Evolutionary conservation across 2,888 invertebrate genomes (phyloP), one percentile per base, ranked within the genome.

Genomic region (Polyommatus iphigenia): DNA sequence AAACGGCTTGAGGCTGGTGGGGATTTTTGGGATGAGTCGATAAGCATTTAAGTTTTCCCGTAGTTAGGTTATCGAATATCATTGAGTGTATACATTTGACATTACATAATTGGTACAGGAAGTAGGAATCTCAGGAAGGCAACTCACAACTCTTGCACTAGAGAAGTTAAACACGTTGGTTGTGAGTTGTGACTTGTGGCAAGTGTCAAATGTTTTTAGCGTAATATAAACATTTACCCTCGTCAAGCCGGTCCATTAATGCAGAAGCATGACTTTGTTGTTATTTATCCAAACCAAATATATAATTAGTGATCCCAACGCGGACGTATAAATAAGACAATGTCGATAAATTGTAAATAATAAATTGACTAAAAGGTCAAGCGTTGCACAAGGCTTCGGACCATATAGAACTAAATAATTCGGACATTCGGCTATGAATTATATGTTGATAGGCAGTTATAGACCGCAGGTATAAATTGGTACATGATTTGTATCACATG

Each of bases 281-380:
- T 5, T 18, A 54, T 46, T 46, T 46, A 46, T 46, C 46, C 15
- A 54, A 54, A 0, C 54, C 54, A 54, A 54, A 54, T 18, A 50
- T 50, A 54, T 15, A 54, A 54, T 5, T 18, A 54, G 20, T 2
- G 59, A 59, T 20, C 15, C 2, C 59, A 8, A 20, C 20, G 59
- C 59, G 59, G 20, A 20, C 54, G 54, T 59, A 54, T 18, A 8
- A 59, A 59, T 20, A 59, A 59, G 59, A 59, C n/a, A n/a, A 20
- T 20, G 59, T 59, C 59, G 59, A 59, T 59, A 59, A n/a, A 59
- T n/a, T 59, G n/a, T 59, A 20, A 59, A 59, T 59, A 59, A 59
- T 59, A 59, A 59, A 59, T 59, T 59, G 59, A 20, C 59, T 59
- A n/a, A 59, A 59, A 59, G 59, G 59, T 59, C 59, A 20, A 59